phyloP scores from a whole-genome alignment of 2,797 vertebrate genomes.

The Helostoma temminkii region DNA sequence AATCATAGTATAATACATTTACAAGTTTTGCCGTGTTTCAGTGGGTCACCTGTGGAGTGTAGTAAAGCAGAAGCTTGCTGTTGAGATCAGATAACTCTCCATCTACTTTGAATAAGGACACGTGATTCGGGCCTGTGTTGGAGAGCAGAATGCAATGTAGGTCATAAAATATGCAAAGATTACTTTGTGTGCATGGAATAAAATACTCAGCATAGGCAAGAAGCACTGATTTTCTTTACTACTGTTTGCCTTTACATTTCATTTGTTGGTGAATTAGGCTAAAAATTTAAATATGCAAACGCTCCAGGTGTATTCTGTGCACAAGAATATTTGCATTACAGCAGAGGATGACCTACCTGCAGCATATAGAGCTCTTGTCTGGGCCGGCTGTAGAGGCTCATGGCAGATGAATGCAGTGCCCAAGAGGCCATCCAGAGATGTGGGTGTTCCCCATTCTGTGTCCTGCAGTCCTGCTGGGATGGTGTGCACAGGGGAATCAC shows the following conservation, averaged over 20 bases:
- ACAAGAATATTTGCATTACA: neutral
- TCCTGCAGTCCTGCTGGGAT: constrained; percentile 94
- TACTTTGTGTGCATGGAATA: neutral
- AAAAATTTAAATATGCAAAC: neutral
- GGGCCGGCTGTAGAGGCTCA: constrained; percentile 88
- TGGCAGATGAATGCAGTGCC: constrained; percentile 94
- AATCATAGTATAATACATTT: neutral
- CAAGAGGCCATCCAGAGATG: constrained; percentile 93
- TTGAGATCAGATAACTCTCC: constrained; percentile 90
- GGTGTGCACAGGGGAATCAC: constrained; percentile 87
- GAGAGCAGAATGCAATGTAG: constrained; percentile 26
- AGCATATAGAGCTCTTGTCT: constrained; percentile 84
- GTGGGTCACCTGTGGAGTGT: constrained; percentile 93
- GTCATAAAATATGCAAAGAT: constrained; percentile 46
- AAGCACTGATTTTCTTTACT: constrained; percentile 6
- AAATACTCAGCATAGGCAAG: neutral
- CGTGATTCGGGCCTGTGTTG: constrained; percentile 90
- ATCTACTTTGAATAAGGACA: constrained; percentile 90
- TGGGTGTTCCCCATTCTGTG: constrained; percentile 94
- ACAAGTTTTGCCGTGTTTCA: constrained; percentile 4
- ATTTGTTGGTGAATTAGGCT: neutral
- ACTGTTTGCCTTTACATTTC: neutral
- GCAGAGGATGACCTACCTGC: constrained; percentile 79
- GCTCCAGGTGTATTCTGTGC: neutral
- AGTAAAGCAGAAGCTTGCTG: constrained; percentile 93